phyloP scores from a whole-genome alignment of 2,113 vertebrate genomes.

The Macroglossus sobrinus region DNA sequence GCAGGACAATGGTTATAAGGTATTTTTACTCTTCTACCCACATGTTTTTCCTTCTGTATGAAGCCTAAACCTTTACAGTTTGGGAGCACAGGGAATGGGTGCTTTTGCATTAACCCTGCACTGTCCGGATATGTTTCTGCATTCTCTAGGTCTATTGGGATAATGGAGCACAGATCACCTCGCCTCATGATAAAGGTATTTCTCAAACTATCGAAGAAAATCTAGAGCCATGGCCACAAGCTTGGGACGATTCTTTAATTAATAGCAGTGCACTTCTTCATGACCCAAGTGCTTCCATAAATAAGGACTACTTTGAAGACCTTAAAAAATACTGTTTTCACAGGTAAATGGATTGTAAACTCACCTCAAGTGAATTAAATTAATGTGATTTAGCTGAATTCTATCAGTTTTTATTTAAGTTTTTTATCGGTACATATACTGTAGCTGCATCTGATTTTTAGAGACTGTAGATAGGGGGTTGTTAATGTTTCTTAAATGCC shows the following conservation, averaged over 20 bases:
- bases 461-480: rapidly evolving
- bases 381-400: not conserved
- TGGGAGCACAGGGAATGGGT: not conserved
- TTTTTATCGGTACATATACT: not conserved
- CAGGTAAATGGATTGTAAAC: constrained; percentile 82
- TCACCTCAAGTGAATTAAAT: not conserved
- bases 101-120: not conserved
- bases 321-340: constrained; percentile 94
- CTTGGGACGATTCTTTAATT: constrained; percentile 89
- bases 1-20: constrained; percentile 99
- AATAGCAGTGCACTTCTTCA: constrained; percentile 86
- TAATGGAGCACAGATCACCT: constrained; percentile 96
- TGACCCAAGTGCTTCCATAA: constrained; percentile 86
- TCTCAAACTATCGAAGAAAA: constrained; percentile 91
- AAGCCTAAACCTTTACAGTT: rapidly evolving
- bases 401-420: not conserved
- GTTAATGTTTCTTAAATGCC: not conserved
- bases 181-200: constrained; percentile 94
- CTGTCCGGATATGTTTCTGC: not conserved
- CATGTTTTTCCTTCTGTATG: rapidly evolving
- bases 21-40: constrained; percentile 61
- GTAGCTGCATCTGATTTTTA: not conserved
- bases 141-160: constrained; percentile 94
- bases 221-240: constrained; percentile 92
- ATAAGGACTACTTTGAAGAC: constrained; percentile 89